Evolutionary conservation across 2,113 vertebrate genomes (phyloP).

Genomic region (Saimiri boliviensis): DNA sequence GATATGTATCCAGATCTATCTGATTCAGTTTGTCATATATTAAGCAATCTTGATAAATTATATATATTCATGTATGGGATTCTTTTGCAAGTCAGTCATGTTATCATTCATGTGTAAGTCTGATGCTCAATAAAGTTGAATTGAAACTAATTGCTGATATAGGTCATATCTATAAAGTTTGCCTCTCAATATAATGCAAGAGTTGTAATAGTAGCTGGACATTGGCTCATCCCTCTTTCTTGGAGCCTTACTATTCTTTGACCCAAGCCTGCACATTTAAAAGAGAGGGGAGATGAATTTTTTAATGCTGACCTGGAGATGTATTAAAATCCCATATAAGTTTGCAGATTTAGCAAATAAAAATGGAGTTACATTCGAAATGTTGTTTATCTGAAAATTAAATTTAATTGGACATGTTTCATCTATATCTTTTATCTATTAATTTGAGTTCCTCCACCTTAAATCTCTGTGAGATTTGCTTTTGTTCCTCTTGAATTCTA

Average conservation of each 20-base stretch:
- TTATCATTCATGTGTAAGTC: background rate
- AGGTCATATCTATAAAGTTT: background rate
- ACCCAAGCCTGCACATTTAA: background rate
- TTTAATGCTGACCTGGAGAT: background rate
- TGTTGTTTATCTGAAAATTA: slow-evolving; percentile 17
- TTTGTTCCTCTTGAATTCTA: background rate
- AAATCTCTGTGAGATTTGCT: background rate
- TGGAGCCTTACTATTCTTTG: background rate
- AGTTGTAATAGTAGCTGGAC: background rate
- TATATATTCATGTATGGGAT: background rate
- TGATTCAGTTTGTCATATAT: background rate
- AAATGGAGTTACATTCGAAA: background rate
- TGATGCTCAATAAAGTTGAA: background rate
- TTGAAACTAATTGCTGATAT: background rate
- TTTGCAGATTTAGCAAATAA: background rate
- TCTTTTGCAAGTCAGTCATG: background rate
- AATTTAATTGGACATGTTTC: background rate
- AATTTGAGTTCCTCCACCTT: background rate
- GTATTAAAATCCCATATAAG: background rate
- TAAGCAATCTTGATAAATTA: background rate
- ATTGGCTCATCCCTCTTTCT: background rate
- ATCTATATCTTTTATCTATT: background rate
- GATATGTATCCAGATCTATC: background rate
- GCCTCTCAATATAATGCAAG: background rate
- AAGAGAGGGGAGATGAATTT: background rate